Evolutionary conservation across 2,113 vertebrate genomes (phyloP), one percentile per base, ranked within the genome.

Genomic region (Colossoma macropomum): DNA sequence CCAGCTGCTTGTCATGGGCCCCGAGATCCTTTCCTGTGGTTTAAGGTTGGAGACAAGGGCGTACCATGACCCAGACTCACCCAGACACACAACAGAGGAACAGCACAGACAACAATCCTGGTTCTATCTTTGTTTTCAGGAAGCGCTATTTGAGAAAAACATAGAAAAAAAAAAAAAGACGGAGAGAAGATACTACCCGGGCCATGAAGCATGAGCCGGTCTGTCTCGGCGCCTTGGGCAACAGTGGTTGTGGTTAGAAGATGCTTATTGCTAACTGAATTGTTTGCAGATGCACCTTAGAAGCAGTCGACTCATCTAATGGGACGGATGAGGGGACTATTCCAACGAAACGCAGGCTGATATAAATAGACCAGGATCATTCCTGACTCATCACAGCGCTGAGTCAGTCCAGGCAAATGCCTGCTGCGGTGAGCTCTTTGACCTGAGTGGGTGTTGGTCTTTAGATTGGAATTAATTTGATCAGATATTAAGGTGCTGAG

Each of bases 211-310:
- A 32, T 63, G 19, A 85, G 78, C 60, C 74, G 16, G 23, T 90
- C 88, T 79, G 89, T 89, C 89, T 82, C 77, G 25, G 11, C 48
- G 28, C 48, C 86, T 45, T 79, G 11, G 48, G 80, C 74, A 83
- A 81, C 17, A 28, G 28, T 50, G 62, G 76, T 34, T 50, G 50
- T 77, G 73, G 72, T 84, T 88, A 85, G 88, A 70, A 81, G 81
- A 82, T 50, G 12, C 81, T 83, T 75, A 80, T 41, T 72, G 82
- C 76, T 83, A 85, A 69, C 84, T 69, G 80, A 82, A 89, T 89
- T 81, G 81, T 21, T 84, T 52, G 78, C 84, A 90, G 79, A 88
- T 86, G 81, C 82, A 84, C 71, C 41, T 48, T 56, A 62, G 56
- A 23, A 54, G 15, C 17, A 41, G 38, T n/a, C 23, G 27, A 62